Percentiles rank a stretch among this genome's conserved stretches.
phyloP scores from a whole-genome alignment of 1,140 invertebrate species.

The Listronotus oregonensis region DNA sequence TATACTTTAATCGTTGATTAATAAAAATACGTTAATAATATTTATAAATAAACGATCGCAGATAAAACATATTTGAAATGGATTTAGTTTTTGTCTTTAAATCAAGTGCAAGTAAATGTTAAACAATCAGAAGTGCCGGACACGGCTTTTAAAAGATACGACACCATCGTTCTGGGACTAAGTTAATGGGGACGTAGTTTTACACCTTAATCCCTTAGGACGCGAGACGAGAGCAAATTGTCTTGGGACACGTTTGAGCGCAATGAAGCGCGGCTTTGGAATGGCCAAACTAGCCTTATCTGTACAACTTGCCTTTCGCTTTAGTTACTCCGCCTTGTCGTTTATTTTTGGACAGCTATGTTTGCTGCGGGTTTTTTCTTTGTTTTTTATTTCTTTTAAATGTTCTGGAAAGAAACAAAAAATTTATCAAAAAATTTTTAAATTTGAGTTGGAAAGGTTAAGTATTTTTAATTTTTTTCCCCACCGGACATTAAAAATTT shows the following conservation, averaged over 20 bases:
- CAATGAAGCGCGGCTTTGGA: slow-evolving; percentile 19
- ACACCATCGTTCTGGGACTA: slow-evolving; percentile 6
- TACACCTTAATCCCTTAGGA: slow-evolving; percentile 24
- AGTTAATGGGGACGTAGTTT: slow-evolving; percentile 34
- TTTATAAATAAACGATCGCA: too few relatives aligned
- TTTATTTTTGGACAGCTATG: not conserved
- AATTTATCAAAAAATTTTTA: too few relatives aligned
- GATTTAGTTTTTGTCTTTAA: not conserved
- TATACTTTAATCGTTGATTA: too few relatives aligned
- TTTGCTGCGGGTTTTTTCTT: not conserved
- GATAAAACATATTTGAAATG: too few relatives aligned
- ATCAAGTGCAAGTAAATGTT: slow-evolving; percentile 7
- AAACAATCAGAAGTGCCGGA: slow-evolving; percentile 20
- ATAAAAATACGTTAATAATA: too few relatives aligned
- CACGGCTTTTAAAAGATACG: slow-evolving; percentile 18
- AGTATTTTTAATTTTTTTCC: too few relatives aligned
- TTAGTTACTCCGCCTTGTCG: slow-evolving; percentile 12
- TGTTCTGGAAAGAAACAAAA: too few relatives aligned
- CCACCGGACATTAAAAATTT: too few relatives aligned
- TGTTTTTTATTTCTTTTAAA: too few relatives aligned
- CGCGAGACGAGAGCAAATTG: slow-evolving; percentile 10
- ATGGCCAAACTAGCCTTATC: slow-evolving; percentile 25
- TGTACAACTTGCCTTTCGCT: slow-evolving; percentile 20
- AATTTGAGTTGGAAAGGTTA: too few relatives aligned
- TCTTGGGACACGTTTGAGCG: slow-evolving; percentile 22